These are phyloP conservation scores for Garrulus glandarius DNA, from an alignment of 2,797 vertebrate genomes.

Conservation along the genomic window DNA sequence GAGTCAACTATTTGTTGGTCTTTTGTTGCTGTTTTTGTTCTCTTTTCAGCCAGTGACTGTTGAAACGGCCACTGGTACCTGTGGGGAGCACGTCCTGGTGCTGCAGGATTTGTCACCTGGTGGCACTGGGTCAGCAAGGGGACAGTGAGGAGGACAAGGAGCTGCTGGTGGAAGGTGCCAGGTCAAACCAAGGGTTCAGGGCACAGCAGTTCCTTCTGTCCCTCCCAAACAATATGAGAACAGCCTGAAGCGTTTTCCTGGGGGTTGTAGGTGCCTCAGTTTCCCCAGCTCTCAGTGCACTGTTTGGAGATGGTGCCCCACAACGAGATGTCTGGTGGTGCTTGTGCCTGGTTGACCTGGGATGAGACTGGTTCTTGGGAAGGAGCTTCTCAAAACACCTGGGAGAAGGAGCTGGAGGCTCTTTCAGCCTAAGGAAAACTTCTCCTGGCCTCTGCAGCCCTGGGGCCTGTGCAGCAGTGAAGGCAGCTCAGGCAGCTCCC, in stretches of 20 bases:
- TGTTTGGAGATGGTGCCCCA: not conserved
- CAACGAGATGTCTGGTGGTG: not conserved
- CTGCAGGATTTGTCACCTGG: not conserved
- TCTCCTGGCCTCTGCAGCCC: not conserved
- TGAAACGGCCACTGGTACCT: not conserved
- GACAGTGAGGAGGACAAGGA: not conserved
- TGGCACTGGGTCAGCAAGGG: not conserved
- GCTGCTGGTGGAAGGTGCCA: not conserved
- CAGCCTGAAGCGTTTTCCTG: not conserved
- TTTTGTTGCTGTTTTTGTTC: not conserved
- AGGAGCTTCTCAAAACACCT: not conserved
- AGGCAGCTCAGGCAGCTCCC: not conserved
- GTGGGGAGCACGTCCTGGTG: not conserved
- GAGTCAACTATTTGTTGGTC: slow-evolving; percentile 52
- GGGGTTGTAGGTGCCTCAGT: not conserved
- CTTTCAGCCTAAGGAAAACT: not conserved
- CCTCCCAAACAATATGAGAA: not conserved
- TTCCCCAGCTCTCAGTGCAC: not conserved
- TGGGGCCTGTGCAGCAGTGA: not conserved
- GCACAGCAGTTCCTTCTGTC: rapidly evolving
- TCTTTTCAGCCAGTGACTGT: not conserved
- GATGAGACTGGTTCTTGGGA: not conserved
- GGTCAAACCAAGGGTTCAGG: not conserved
- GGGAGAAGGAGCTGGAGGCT: not conserved
- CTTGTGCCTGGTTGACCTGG: not conserved